Base-by-base conservation (phyloP, 2,113 vertebrate genomes). In the Hemibagrus wyckioides region DNA sequence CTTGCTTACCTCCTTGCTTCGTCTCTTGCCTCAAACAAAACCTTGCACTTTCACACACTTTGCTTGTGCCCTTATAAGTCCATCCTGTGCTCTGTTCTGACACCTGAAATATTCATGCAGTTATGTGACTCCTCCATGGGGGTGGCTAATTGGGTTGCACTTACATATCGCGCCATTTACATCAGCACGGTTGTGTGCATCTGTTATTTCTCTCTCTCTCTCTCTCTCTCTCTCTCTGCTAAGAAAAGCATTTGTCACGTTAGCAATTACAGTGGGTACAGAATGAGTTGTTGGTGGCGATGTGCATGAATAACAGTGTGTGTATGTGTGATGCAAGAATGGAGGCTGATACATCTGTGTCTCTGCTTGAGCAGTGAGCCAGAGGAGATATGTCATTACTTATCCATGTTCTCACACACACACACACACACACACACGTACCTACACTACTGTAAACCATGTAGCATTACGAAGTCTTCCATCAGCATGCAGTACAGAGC, bases 91-190 rank as follows among this genome's bases (percentile, higher is more conserved):
- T 28, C 59, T 67, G 21, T 80, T 86, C 75, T 69, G 59, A 86
- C 30, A 73, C 36, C 56, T 76, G 84, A 85, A 86, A 86, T 67
- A 86, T 86, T 65, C 77, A 69, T 86, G 50, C 52, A n/a, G 61
- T 48, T 86, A 30, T 73, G 50, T 28, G 79, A 56, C 77, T 82
- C 48, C 77, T 87, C 50, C 39, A 30, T 65, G 52, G 50, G 48
- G 85, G 33, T 80, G 59, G 44, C 54, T 87, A 82, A 87, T 87
- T 87, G 65, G 52, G 77, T 86, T 80, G 61, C 61, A 77, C 76
- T 67, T 80, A 86, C 44, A 86, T 54, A 86, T 81, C 33, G 36
- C 33, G 15, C 65, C 52, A 75, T 73, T 82, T 82, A 87, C 36
- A 73, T 69, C 79, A 81, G 44, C 71, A 30, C 17, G 69, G 54